Evolutionary conservation across 2,888 invertebrate species (phyloP).

Genomic region (Altica lythri): DNA sequence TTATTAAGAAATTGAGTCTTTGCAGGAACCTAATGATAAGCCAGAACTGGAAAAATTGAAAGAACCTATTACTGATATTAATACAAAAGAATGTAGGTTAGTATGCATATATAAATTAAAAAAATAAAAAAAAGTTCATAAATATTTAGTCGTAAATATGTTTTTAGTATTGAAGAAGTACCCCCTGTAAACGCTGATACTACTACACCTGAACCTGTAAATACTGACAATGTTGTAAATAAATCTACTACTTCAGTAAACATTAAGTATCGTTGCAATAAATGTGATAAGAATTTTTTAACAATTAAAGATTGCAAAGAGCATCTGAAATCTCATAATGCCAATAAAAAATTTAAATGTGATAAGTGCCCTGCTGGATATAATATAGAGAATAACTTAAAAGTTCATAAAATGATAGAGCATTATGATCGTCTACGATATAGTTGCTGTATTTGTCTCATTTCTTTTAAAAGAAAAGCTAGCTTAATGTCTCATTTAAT

Average conservation of each 20-base stretch:
- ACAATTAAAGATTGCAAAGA: slow-evolving; percentile 45
- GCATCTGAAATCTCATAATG: slow-evolving; percentile 50
- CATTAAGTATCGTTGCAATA: slow-evolving; percentile 41
- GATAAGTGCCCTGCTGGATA: slow-evolving; percentile 49
- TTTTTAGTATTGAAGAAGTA: neutral
- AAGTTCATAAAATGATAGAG: slow-evolving; percentile 50
- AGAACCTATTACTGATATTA: neutral
- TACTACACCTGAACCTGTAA: neutral
- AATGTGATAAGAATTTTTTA: slow-evolving; percentile 46
- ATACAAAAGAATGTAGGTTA: neutral
- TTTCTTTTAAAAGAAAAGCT: slow-evolving; percentile 48
- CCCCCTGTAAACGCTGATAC: neutral
- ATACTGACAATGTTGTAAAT: neutral
- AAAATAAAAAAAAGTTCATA: too few species aligned
- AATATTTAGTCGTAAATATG: neutral
- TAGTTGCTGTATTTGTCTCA: slow-evolving; percentile 53
- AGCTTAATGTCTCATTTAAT: too few species aligned
- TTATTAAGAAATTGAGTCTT: neutral
- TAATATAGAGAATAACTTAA: slow-evolving; percentile 53
- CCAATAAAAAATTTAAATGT: slow-evolving; percentile 52
- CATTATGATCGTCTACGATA: slow-evolving; percentile 44
- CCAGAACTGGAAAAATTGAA: neutral
- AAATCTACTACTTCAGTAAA: neutral
- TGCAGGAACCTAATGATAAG: neutral
- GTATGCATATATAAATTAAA: neutral